Percentiles rank a stretch among this genome's conserved stretches.
These are phyloP conservation scores for Amphilophus citrinellus DNA, from an alignment of 2,113 vertebrate genomes.

Conservation along the genomic window DNA sequence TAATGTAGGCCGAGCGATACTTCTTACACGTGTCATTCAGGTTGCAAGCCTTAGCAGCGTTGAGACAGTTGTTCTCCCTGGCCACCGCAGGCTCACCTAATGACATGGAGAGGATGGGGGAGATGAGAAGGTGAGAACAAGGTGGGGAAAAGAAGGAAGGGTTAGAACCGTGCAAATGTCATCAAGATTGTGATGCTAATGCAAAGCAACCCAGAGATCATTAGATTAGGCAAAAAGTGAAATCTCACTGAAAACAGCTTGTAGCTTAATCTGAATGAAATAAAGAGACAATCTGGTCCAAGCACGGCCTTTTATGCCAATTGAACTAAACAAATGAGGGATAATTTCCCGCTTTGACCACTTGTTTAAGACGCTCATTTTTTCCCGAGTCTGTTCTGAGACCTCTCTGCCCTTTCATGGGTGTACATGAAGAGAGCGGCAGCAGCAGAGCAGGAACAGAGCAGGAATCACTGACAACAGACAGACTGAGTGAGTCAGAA, in stretches of 20 bases:
- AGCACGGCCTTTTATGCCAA: neutral
- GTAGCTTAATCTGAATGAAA: neutral
- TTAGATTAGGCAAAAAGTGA: neutral
- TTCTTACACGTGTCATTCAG: constrained; percentile 98
- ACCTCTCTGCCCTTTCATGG: too few relatives aligned
- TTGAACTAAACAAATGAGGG: neutral
- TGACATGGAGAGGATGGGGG: neutral
- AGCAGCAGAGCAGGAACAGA: too few relatives aligned
- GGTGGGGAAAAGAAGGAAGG: neutral
- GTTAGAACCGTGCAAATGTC: neutral
- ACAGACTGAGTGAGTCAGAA: too few relatives aligned
- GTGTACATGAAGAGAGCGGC: too few relatives aligned
- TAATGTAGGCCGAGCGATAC: constrained; percentile 98
- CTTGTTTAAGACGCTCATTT: too few relatives aligned
- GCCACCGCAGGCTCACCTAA: constrained; percentile 89
- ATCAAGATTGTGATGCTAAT: neutral
- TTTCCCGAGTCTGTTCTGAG: too few relatives aligned
- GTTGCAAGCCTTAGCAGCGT: constrained; percentile 98
- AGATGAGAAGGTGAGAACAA: neutral
- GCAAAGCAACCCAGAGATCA: neutral
- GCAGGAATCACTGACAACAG: too few relatives aligned
- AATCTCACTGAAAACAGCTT: too few relatives aligned
- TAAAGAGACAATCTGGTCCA: neutral
- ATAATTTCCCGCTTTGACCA: neutral
- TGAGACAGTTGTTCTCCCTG: constrained; percentile 96